These are phyloP conservation scores for Synergus umbraculus DNA, from an alignment of 2,888 invertebrate species.

Conservation along the genomic window DNA sequence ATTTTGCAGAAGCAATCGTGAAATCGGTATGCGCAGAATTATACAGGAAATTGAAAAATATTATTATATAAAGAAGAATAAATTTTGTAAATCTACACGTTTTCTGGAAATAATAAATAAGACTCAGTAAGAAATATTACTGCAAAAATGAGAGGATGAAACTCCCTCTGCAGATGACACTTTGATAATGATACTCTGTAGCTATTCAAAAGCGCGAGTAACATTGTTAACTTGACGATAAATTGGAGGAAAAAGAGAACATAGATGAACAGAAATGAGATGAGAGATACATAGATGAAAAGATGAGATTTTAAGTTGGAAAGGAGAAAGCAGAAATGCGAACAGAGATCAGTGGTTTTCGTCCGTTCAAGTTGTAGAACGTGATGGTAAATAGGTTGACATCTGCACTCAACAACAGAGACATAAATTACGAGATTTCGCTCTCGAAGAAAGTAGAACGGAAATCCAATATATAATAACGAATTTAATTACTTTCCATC, in stretches of 20 bases:
- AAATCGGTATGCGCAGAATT: too few relatives aligned
- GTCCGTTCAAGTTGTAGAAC: slow-evolving; percentile 65
- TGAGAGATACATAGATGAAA: neutral
- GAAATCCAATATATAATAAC: slow-evolving; percentile 1
- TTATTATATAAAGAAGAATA: neutral
- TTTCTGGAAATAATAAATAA: slow-evolving; percentile 12
- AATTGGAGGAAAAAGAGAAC: slow-evolving; percentile 60
- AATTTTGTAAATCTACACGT: neutral
- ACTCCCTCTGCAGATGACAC: slow-evolving; percentile 73
- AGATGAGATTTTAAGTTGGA: slow-evolving; percentile 29
- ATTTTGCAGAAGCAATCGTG: too few relatives aligned
- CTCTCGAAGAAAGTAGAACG: slow-evolving; percentile 4
- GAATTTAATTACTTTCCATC: slow-evolving; percentile 4
- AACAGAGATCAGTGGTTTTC: slow-evolving; percentile 48
- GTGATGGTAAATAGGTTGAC: slow-evolving; percentile 76
- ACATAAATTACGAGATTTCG: slow-evolving; percentile 55
- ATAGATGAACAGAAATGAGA: slow-evolving; percentile 27
- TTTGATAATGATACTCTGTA: slow-evolving; percentile 74
- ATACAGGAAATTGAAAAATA: too few relatives aligned
- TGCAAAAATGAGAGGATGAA: slow-evolving; percentile 41
- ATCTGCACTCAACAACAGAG: slow-evolving; percentile 75
- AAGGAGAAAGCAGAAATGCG: slow-evolving; percentile 32
- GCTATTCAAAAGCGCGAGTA: slow-evolving; percentile 73
- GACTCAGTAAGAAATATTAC: slow-evolving; percentile 13
- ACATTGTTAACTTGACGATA: slow-evolving; percentile 76